A percentile compares a stretch with the other conserved stretches of the same genome.
phyloP scores from a whole-genome alignment of 2,113 vertebrate genomes.

The Tragulus kanchil region DNA sequence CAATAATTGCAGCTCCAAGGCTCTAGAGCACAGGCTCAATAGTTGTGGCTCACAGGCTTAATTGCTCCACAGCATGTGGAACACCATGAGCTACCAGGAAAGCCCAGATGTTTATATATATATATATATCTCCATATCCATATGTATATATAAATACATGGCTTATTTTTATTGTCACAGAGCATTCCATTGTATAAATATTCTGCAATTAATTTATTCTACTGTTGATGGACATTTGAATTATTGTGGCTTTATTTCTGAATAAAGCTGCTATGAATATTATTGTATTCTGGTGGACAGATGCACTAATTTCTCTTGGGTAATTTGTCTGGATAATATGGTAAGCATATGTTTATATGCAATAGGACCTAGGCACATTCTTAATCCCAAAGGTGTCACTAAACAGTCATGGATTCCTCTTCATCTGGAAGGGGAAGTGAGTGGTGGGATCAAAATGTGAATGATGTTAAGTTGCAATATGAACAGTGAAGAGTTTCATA shows the following conservation, averaged over 20 bases:
- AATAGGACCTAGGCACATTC: not conserved
- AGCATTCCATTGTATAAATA: not conserved
- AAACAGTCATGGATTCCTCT: not conserved
- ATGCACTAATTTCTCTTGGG: not conserved
- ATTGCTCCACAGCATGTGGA: no score
- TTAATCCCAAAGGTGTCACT: not conserved
- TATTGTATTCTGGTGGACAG: constrained; percentile 23
- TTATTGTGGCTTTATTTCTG: not conserved
- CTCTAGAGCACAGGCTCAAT: no score
- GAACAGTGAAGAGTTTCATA: not conserved
- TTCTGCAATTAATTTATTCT: not conserved
- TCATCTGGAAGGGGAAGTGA: not conserved
- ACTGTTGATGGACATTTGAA: not conserved
- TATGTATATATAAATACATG: not conserved
- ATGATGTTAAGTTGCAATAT: not conserved
- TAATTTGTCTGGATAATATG: not conserved
- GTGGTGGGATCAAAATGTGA: not conserved
- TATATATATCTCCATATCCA: no score
- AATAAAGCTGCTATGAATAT: not conserved
- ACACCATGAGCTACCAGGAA: no score
- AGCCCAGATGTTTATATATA: no score
- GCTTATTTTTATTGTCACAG: not conserved
- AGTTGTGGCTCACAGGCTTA: no score
- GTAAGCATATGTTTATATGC: not conserved
- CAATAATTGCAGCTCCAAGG: no score